phyloP scores from a whole-genome alignment of 1,140 invertebrate genomes.

The Bombus confusus region DNA sequence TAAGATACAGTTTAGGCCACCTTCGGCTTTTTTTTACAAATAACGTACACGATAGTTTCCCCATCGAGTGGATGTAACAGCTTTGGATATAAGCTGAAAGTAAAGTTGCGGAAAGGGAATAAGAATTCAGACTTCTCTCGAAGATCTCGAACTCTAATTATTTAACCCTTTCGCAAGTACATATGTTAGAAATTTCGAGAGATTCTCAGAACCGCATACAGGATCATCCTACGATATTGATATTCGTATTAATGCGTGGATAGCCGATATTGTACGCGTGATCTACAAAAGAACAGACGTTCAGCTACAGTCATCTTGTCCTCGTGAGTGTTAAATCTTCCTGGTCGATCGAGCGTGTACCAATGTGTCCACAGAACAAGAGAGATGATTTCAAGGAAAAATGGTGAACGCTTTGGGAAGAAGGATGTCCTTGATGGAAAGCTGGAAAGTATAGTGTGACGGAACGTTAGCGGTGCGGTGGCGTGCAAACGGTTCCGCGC shows the following conservation, averaged over 20 bases:
- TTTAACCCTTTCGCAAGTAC: background rate
- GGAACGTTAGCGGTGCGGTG: too few relatives aligned
- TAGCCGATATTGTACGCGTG: too few relatives aligned
- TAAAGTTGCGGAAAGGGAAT: background rate
- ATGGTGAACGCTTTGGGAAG: background rate
- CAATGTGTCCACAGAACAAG: background rate
- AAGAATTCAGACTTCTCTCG: background rate
- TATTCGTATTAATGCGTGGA: too few relatives aligned
- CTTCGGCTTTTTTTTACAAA: too few relatives aligned
- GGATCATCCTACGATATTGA: too few relatives aligned
- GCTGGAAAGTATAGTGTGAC: too few relatives aligned
- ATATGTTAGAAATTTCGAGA: background rate
- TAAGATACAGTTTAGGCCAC: too few relatives aligned
- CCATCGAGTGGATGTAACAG: too few relatives aligned
- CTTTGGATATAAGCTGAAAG: background rate
- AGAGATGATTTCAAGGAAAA: background rate
- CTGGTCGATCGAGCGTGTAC: background rate
- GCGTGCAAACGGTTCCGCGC: too few relatives aligned
- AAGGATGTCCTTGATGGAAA: background rate
- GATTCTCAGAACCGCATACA: background rate
- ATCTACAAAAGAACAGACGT: too few relatives aligned
- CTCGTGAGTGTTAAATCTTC: background rate
- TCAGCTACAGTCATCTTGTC: background rate
- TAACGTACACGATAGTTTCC: too few relatives aligned
- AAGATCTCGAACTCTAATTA: too few relatives aligned